Conservation (phyloP, 2,113 vertebrate species). For the Bubalus kerabau region DNA sequence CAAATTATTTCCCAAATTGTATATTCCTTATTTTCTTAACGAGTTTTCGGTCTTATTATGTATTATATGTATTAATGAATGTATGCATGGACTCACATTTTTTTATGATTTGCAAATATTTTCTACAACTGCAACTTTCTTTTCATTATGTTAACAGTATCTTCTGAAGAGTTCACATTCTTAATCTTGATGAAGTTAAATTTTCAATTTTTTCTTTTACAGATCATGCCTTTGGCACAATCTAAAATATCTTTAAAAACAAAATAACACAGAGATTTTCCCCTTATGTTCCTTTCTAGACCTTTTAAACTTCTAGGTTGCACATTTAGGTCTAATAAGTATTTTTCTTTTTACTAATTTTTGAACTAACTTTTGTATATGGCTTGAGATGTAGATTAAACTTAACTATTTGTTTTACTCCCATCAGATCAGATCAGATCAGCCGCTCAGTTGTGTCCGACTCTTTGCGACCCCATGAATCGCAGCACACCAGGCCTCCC, state of each 20-base stretch:
- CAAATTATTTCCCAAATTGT: neutral
- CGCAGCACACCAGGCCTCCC: too few relatives aligned
- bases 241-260: neutral
- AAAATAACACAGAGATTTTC: neutral
- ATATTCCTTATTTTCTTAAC: neutral
- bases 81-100: neutral
- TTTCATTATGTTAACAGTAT: neutral
- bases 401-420: neutral
- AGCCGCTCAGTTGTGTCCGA: too few relatives aligned
- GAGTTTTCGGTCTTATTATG: neutral
- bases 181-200: neutral
- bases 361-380: neutral
- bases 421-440: too few relatives aligned
- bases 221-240: neutral
- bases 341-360: neutral
- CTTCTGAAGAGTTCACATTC: neutral
- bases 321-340: neutral
- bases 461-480: too few relatives aligned
- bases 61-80: neutral
- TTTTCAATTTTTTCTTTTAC: neutral
- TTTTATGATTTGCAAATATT: neutral
- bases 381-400: neutral
- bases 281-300: neutral
- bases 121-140: neutral
- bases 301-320: neutral